Conservation (phyloP, 2,888 invertebrate genomes). For the Scaptodrosophila latifasciaeformis region DNA sequence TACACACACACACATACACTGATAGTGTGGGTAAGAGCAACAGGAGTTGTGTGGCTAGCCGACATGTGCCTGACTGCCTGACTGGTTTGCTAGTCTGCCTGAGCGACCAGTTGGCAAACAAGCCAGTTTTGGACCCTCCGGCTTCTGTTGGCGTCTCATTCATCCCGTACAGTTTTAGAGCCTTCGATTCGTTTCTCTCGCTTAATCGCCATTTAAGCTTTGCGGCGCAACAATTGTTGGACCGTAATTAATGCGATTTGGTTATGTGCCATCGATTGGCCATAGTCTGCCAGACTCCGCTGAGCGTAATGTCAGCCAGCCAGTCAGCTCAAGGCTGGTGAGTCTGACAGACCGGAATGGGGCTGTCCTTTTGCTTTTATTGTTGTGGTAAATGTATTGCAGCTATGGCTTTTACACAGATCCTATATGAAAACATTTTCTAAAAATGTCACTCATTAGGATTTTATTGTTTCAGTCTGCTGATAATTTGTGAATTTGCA, state of each 20-base stretch:
- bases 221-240: conserved; percentile 65
- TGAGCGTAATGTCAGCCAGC: conserved; percentile 2
- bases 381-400: background rate
- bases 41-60: background rate
- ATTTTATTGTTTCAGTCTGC: background rate
- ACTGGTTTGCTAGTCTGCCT: no score
- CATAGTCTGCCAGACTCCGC: no score
- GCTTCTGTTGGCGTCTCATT: background rate
- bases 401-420: no score
- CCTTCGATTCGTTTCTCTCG: conserved; percentile 14
- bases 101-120: no score
- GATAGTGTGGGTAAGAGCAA: background rate
- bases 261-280: conserved; percentile 57
- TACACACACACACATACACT: conserved; percentile 22
- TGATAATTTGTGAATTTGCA: no score
- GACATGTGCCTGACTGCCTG: background rate
- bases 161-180: background rate
- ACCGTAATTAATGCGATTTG: conserved; percentile 67
- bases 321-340: background rate
- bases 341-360: background rate
- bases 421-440: background rate
- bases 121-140: no score
- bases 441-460: background rate
- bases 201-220: conserved; percentile 48
- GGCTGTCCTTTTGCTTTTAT: background rate